Evolutionary conservation across 2,113 vertebrate genomes (phyloP).

Genomic region (Upupa epops): DNA sequence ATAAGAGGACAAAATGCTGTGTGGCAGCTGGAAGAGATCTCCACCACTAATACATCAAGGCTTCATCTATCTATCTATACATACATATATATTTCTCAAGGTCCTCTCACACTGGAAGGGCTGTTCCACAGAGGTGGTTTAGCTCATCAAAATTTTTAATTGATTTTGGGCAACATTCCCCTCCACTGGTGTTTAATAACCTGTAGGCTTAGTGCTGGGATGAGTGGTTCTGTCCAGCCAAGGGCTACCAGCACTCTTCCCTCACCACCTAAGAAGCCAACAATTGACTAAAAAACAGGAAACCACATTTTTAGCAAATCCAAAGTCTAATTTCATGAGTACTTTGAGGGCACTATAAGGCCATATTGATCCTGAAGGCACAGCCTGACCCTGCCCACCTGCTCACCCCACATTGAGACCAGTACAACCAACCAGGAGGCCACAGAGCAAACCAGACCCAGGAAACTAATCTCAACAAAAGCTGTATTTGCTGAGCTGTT

Average conservation of each 20-base stretch:
- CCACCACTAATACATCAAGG: background rate
- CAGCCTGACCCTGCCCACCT: background rate
- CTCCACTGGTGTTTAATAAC: background rate
- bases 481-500: background rate
- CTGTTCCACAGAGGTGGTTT: background rate
- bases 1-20: background rate
- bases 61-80: background rate
- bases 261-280: background rate
- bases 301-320: slow-evolving; percentile 26
- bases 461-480: background rate
- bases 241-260: background rate
- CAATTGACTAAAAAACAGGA: slow-evolving; percentile 20
- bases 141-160: background rate
- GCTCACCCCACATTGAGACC: background rate
- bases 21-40: background rate
- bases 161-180: background rate
- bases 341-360: background rate
- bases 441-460: background rate
- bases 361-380: background rate
- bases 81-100: background rate
- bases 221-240: background rate
- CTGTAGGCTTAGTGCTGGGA: background rate
- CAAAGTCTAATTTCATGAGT: background rate
- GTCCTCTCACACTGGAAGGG: background rate
- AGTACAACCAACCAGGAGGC: slow-evolving; percentile 5